Base-by-base conservation (phyloP, 2,888 invertebrate species). In the Leucophenga montana region DNA sequence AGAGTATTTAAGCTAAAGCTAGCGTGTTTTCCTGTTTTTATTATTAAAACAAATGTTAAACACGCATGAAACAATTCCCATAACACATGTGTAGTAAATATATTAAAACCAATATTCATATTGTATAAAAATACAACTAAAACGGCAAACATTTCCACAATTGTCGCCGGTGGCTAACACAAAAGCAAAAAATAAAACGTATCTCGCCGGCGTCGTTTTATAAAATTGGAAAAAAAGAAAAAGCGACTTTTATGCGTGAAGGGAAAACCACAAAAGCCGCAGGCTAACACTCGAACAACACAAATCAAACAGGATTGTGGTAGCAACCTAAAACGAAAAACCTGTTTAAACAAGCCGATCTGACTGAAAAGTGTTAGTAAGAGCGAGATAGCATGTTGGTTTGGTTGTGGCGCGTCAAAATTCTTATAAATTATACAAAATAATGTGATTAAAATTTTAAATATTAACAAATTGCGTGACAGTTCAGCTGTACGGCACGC, bases 371-470 rank as follows among this genome's bases (percentile, higher is more conserved):
- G 22, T 50, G 56, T n/a, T n/a, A n/a, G n/a, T n/a, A n/a, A 22
- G 57, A 50, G 1, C 20, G 27, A 27, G 57, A 13, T 20, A 57
- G 18, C 20, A 57, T 57, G 22, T 14, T 18, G 14, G 9, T 16
- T 16, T 50, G n/a, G 6, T 14, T 50, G 18, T n/a, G n/a, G n/a
- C n/a, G n/a, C n/a, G n/a, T 3, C 27, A 39, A 39, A 39, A 39
- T 39, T 8, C 39, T 22, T 61, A 61, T 61, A 18, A 61, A 61
- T 61, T 44, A 61, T 44, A 44, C 44, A 61, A 61, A 61, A 61
- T 61, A 18, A 61, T 61, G 44, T 61, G 61, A 61, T 61, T 61
- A 61, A 61, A 61, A 61, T 61, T 61, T 61, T 61, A 61, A 61
- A 61, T 61, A 61, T 61, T 61, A 61, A 61, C 61, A 61, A 61